A percentile compares a stretch with the other conserved stretches of the same genome.
These are phyloP conservation scores for Parasteatoda tepidariorum DNA, from an alignment of 1,140 invertebrate species.

Conservation along the genomic window DNA sequence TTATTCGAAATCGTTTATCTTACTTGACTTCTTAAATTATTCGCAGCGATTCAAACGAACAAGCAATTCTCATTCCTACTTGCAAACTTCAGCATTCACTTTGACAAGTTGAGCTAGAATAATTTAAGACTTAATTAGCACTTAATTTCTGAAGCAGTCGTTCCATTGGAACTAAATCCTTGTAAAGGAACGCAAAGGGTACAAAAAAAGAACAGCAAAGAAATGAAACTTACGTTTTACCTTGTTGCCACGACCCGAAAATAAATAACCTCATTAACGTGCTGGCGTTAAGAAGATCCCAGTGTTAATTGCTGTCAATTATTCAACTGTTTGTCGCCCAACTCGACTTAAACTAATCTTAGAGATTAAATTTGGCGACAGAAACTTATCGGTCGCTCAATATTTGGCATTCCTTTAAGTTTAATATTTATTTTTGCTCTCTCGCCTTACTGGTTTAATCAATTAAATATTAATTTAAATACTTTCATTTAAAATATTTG, in stretches of 20 bases:
- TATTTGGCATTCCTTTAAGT: not conserved
- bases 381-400: not conserved
- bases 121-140: conserved; percentile 47
- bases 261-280: conserved; percentile 50
- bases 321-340: conserved; percentile 8
- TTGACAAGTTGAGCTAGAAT: conserved; percentile 45
- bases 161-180: not conserved
- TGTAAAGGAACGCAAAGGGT: not conserved
- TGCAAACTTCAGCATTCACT: not conserved
- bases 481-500: too few relatives aligned
- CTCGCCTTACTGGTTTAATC: too few relatives aligned
- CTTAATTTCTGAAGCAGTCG: conserved; percentile 17
- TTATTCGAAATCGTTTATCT: too few relatives aligned
- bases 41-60: too few relatives aligned
- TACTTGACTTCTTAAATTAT: too few relatives aligned
- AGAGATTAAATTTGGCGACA: conserved; percentile 28
- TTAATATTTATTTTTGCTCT: too few relatives aligned
- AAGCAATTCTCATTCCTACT: too few relatives aligned
- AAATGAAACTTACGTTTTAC: conserved; percentile 13
- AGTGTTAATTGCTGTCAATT: conserved; percentile 53
- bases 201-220: not conserved
- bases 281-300: conserved; percentile 33
- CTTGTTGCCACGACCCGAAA: conserved; percentile 25
- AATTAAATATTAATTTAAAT: too few relatives aligned
- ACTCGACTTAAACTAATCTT: conserved; percentile 20